Evolutionary conservation across 2,113 vertebrate genomes (phyloP).

Genomic region (Antennarius striatus): DNA sequence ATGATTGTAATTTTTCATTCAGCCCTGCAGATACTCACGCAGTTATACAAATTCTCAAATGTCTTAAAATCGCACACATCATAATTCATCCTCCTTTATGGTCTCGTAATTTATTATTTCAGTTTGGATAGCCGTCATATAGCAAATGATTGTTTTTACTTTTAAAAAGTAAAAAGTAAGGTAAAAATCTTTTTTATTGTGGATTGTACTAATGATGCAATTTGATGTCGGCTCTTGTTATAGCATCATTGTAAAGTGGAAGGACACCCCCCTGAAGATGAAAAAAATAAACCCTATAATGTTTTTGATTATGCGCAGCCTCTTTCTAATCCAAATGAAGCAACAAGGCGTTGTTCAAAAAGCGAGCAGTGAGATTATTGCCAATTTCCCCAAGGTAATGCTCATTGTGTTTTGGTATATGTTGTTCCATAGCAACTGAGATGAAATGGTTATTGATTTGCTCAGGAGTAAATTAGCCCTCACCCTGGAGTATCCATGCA

Average conservation of each 20-base stretch:
- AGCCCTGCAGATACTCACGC: no score
- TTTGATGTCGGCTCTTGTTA: no score
- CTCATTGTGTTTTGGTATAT: conserved; percentile 73
- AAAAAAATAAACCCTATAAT: conserved; percentile 29
- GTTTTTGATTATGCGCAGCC: conserved; percentile 31
- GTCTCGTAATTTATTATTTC: no score
- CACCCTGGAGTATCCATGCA: conserved; percentile 59
- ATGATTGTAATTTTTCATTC: no score
- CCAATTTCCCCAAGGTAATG: conserved; percentile 63
- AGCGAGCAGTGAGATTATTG: conserved; percentile 43
- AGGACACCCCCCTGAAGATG: conserved; percentile 17
- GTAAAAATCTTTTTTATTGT: no score
- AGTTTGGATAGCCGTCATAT: no score
- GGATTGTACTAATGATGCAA: no score
- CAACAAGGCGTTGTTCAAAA: conserved; percentile 49
- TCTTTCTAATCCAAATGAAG: conserved; percentile 24
- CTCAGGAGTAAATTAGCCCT: conserved; percentile 74
- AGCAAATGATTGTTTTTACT: no score
- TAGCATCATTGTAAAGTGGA: conserved; percentile 7
- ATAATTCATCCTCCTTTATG: no score
- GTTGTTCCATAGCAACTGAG: conserved; percentile 71
- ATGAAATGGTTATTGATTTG: conserved; percentile 80
- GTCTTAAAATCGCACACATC: no score
- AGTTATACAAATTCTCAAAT: no score
- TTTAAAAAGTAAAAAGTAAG: no score